These are phyloP conservation scores for Hydraecia micacea DNA, from an alignment of 2,888 invertebrate genomes.

Conservation along the genomic window DNA sequence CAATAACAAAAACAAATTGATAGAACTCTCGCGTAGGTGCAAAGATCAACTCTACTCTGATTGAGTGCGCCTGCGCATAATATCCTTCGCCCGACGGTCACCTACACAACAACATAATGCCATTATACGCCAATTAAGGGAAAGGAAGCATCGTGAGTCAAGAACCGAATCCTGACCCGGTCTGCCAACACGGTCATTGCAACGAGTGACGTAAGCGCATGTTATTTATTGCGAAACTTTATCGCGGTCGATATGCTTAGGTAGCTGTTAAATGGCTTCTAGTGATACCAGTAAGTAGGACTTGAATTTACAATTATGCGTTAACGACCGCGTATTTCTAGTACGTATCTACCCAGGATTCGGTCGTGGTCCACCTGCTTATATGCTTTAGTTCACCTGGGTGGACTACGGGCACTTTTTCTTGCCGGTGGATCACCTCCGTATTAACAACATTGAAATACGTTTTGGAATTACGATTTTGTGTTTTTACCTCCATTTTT, in stretches of 20 bases:
- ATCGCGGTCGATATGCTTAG: conserved; percentile 49
- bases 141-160: conserved; percentile 62
- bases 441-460: neutral
- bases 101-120: conserved; percentile 51
- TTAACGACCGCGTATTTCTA: neutral
- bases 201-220: conserved; percentile 68
- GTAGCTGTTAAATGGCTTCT: conserved; percentile 11
- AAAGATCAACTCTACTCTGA: conserved; percentile 44
- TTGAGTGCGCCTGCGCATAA: conserved; percentile 31
- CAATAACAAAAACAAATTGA: conserved; percentile 43
- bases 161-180: conserved; percentile 53
- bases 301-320: conserved; percentile 12
- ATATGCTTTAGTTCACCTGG: no score
- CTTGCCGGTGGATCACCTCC: no score
- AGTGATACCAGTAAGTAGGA: conserved; percentile 39
- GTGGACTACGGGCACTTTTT: no score
- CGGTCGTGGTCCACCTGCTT: no score
- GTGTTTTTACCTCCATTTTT: no score
- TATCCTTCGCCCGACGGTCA: conserved; percentile 40
- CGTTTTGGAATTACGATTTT: no score
- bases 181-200: conserved; percentile 58
- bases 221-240: conserved; percentile 69
- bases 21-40: conserved; percentile 44
- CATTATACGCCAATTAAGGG: conserved; percentile 50
- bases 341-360: neutral